phyloP scores from a whole-genome alignment of 1,140 invertebrate species.

The Chrysomallon squamiferum region DNA sequence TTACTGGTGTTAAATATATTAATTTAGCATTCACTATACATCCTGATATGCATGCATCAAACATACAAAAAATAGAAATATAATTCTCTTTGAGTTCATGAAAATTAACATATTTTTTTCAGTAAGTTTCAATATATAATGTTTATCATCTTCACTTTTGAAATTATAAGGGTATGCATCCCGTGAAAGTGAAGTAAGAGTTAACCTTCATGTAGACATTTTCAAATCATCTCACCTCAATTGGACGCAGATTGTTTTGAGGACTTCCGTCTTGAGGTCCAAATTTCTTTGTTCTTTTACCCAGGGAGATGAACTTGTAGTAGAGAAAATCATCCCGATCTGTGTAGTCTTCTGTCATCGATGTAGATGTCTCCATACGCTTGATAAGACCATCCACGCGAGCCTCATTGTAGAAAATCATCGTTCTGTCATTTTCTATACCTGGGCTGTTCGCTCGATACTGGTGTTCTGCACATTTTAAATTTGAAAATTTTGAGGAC shows the following conservation, averaged over 20 bases:
- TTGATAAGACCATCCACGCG: conserved; percentile 73
- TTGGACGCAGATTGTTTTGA: conserved; percentile 50
- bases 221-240: conserved; percentile 66
- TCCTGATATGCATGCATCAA: no score
- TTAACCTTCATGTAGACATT: no score
- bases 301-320: conserved; percentile 65
- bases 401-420: conserved; percentile 75
- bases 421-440: conserved; percentile 69
- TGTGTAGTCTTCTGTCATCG: conserved; percentile 72
- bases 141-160: no score
- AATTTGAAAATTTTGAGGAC: no score
- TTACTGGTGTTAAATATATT: no score
- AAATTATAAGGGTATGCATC: no score
- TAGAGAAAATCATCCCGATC: conserved; percentile 71
- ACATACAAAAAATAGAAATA: no score
- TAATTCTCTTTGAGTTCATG: no score
- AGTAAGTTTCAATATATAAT: no score
- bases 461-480: conserved; percentile 69
- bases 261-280: conserved; percentile 51
- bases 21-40: no score
- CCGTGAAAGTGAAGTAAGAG: no score
- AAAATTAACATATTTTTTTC: no score
- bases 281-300: conserved; percentile 59
- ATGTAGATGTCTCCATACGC: conserved; percentile 68
- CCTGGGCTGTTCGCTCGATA: conserved; percentile 66